These are phyloP conservation scores for Tyrannus savana DNA, from an alignment of 2,113 vertebrate species.

Conservation along the genomic window DNA sequence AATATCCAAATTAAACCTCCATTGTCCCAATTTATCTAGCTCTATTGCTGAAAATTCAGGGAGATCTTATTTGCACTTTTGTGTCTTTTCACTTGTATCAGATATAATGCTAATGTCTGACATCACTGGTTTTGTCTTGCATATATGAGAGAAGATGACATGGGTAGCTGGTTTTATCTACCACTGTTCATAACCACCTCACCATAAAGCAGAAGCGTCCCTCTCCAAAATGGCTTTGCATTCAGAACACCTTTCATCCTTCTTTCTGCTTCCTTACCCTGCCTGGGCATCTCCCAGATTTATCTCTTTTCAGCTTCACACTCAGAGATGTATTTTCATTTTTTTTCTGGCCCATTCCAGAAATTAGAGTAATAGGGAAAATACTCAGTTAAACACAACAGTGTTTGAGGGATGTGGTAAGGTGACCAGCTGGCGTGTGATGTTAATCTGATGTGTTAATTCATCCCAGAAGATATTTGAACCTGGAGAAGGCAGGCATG, in stretches of 20 bases:
- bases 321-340: not conserved
- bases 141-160: not conserved
- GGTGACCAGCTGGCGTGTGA: not conserved
- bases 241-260: not conserved
- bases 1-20: not conserved
- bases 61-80: not conserved
- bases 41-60: not conserved
- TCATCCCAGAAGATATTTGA: not conserved
- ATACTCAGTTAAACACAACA: not conserved
- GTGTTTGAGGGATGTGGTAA: accelerated
- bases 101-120: not conserved
- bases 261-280: not conserved
- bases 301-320: not conserved
- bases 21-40: not conserved
- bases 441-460: not conserved
- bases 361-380: not conserved
- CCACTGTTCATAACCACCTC: not conserved
- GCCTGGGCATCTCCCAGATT: not conserved
- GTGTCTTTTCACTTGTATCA: not conserved
- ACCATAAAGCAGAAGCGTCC: not conserved
- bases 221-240: not conserved
- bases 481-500: not conserved
- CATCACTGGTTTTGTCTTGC: not conserved
- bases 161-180: not conserved
- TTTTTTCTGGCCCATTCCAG: not conserved